Base-by-base conservation (phyloP, 2,888 invertebrate species). In the Dastarcus helophoroides region DNA sequence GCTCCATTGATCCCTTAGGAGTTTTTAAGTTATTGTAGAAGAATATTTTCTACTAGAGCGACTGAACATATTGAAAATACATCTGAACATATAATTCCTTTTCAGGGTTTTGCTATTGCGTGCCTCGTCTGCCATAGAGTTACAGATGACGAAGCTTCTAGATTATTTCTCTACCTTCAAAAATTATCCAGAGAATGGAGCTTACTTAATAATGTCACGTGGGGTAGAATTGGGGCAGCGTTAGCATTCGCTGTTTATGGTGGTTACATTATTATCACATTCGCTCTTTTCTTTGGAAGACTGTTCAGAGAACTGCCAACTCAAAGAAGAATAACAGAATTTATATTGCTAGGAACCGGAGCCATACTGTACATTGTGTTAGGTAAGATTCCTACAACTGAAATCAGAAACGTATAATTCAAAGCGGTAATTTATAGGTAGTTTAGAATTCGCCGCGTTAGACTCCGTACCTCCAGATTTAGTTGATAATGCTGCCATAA, bases 141-240 rank as follows among this genome's bases (percentile, higher is more conserved):
- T 39, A 79, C 81, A 2, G 73, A 79, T 37, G 79, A 79, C 45
- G 80, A 81, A 56, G 77, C 79, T 36, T 67, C 71, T 25, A 67
- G 79, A 31, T 62, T 80, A 43, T 73, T 74, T 48, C 67, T 77
- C 39, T 71, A 73, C 46, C 67, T 79, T 39, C 75, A 79, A 60
- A 80, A 79, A 61, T 56, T 76, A 35, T 80, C 79, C 14, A 63
- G 76, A 25, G 80, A 81, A 62, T 81, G 81, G 81, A 75, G 77
- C 17, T 66, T 80, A 15, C 64, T 80, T 39, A 78, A 73, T 44
- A 81, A 77, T 26, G 71, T 81, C 41, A 79, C 80, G 0, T 79
- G 80, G 78, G 77, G 76, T 49, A 66, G 69, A 14, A 68, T 77
- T 21, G 80, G 80, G 1, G 70, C 75, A 8, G 68, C 76, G 16